A percentile compares a stretch with the other conserved stretches of the same genome.
These are phyloP conservation scores for Psylliodes chrysocephalus DNA, from an alignment of 2,888 invertebrate species.

Conservation along the genomic window DNA sequence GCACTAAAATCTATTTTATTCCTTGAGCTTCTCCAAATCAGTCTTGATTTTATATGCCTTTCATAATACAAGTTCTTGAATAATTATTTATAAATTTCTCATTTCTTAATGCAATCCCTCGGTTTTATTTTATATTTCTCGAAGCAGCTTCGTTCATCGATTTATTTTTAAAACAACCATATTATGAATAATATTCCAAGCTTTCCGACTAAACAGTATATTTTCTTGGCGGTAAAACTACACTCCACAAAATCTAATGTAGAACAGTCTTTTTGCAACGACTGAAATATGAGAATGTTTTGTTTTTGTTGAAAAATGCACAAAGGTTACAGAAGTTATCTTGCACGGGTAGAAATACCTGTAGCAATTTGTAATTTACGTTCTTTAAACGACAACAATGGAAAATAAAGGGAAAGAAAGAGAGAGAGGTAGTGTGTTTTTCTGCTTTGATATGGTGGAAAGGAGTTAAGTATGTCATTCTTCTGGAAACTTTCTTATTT, in stretches of 20 bases:
- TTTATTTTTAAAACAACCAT: too few relatives aligned
- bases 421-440: not conserved
- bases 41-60: too few relatives aligned
- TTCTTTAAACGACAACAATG: not conserved
- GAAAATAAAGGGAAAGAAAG: not conserved
- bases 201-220: too few relatives aligned
- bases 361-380: conserved; percentile 2
- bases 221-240: too few relatives aligned
- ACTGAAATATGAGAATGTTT: not conserved
- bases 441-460: not conserved
- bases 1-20: too few relatives aligned
- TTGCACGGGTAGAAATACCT: not conserved
- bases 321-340: conserved; percentile 1
- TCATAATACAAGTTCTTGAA: too few relatives aligned
- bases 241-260: not conserved
- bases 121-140: too few relatives aligned
- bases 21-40: too few relatives aligned
- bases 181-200: too few relatives aligned
- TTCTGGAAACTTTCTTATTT: not conserved
- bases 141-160: too few relatives aligned
- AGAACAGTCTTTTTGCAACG: not conserved
- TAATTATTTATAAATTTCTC: too few relatives aligned
- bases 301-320: not conserved
- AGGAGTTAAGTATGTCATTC: not conserved
- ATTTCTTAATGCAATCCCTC: too few relatives aligned